These are phyloP conservation scores for Caerostris extrusa DNA, from an alignment of 1,140 invertebrate genomes.

Conservation along the genomic window DNA sequence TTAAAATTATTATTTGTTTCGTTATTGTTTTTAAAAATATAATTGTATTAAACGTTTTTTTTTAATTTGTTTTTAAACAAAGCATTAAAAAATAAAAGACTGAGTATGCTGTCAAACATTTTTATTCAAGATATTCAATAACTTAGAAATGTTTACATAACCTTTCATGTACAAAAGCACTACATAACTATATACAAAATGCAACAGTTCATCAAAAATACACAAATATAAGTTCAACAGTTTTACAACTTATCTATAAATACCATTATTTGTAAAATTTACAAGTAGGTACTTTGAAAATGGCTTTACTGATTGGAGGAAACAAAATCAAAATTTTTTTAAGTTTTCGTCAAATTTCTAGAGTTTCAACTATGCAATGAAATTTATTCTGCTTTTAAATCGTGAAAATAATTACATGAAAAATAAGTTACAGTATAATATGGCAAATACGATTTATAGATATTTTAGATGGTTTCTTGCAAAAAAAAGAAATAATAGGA, in stretches of 20 bases:
- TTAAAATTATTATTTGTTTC: too few relatives aligned
- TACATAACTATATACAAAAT: conserved; percentile 12
- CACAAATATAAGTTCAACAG: background rate
- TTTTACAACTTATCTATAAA: background rate
- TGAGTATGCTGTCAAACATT: background rate
- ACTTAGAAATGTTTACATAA: conserved; percentile 6
- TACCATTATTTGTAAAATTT: background rate
- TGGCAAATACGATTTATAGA: too few relatives aligned
- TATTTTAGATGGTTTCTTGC: too few relatives aligned
- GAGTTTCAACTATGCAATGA: too few relatives aligned
- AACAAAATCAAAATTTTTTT: too few relatives aligned
- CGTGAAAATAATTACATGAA: background rate
- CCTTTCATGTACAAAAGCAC: conserved; percentile 23
- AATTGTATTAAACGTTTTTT: too few relatives aligned
- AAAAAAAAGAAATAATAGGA: too few relatives aligned
- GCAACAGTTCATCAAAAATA: background rate
- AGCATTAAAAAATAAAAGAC: background rate
- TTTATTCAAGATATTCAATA: conserved; percentile 38
- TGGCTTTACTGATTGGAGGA: too few relatives aligned
- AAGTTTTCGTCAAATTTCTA: too few relatives aligned
- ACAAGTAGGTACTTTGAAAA: background rate
- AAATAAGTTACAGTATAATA: background rate
- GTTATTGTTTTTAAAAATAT: too few relatives aligned
- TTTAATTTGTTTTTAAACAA: too few relatives aligned
- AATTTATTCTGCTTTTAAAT: background rate